Conservation (phyloP, 2,113 vertebrate genomes). For the Dicaeum eximium region DNA sequence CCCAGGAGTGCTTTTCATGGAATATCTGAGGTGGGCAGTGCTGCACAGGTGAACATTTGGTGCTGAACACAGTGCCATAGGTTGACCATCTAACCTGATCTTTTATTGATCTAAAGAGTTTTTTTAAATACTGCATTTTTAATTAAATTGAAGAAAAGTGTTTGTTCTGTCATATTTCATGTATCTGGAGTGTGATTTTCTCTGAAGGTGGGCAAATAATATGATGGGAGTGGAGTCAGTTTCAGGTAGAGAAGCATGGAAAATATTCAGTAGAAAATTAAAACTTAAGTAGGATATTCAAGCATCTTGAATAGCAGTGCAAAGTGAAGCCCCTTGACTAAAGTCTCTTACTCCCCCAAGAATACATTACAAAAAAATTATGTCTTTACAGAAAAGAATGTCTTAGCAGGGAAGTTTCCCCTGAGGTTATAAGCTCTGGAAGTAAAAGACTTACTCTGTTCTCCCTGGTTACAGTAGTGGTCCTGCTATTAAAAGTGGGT, state of each 20-base stretch:
- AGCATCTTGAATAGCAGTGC: not conserved
- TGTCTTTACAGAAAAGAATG: not conserved
- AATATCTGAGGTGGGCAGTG: not conserved
- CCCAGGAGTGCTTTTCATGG: not conserved
- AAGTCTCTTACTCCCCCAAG: not conserved
- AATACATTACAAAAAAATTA: no score
- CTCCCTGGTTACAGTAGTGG: not conserved
- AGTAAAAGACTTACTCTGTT: not conserved
- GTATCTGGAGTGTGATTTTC: not conserved
- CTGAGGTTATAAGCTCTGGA: not conserved
- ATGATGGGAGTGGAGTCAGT: not conserved
- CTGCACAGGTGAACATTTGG: fast-evolving
- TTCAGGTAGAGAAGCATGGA: not conserved
- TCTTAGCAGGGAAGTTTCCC: not conserved
- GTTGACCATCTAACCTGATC: not conserved
- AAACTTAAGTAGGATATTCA: not conserved
- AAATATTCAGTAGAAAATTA: not conserved
- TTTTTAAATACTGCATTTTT: not conserved
- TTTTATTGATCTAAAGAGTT: not conserved
- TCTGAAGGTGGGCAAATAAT: not conserved
- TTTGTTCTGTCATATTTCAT: not conserved
- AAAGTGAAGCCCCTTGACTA: not conserved
- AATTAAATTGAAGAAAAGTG: not conserved
- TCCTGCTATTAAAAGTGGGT: not conserved
- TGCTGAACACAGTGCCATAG: not conserved